Evolutionary conservation across 2,797 vertebrate genomes (phyloP).

Genomic region (Pipistrellus pygmaeus): DNA sequence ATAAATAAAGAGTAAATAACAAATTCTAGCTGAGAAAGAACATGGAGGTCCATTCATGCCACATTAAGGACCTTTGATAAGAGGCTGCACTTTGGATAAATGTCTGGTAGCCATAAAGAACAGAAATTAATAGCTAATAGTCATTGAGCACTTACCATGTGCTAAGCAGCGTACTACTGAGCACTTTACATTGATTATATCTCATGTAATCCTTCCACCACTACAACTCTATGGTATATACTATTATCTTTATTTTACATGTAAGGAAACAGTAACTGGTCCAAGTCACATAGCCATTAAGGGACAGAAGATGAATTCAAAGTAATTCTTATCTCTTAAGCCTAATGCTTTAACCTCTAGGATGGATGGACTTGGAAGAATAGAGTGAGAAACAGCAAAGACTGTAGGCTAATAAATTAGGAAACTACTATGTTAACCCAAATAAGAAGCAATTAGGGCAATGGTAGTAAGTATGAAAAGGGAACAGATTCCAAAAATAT

Average conservation of each 20-base stretch:
- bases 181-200: background rate
- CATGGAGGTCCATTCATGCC: background rate
- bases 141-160: background rate
- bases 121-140: background rate
- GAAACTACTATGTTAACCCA: background rate
- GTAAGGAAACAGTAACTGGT: background rate
- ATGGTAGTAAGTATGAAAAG: background rate
- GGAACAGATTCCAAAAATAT: slow-evolving; percentile 13
- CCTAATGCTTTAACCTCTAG: background rate
- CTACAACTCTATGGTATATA: background rate
- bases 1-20: background rate
- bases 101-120: background rate
- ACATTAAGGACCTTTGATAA: background rate
- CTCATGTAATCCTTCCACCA: background rate
- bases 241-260: slow-evolving; percentile 1
- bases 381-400: background rate
- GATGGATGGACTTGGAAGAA: background rate
- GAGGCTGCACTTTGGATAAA: background rate
- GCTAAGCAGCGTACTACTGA: background rate
- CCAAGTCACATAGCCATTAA: background rate
- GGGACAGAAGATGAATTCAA: slow-evolving; percentile 8
- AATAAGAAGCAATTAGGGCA: background rate
- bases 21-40: background rate
- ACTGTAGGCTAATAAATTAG: background rate
- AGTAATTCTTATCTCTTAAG: background rate